Evolutionary conservation across 2,888 invertebrate species (phyloP), one percentile per base, ranked within the genome.

Genomic region (Hydroisotoma schaefferi): DNA sequence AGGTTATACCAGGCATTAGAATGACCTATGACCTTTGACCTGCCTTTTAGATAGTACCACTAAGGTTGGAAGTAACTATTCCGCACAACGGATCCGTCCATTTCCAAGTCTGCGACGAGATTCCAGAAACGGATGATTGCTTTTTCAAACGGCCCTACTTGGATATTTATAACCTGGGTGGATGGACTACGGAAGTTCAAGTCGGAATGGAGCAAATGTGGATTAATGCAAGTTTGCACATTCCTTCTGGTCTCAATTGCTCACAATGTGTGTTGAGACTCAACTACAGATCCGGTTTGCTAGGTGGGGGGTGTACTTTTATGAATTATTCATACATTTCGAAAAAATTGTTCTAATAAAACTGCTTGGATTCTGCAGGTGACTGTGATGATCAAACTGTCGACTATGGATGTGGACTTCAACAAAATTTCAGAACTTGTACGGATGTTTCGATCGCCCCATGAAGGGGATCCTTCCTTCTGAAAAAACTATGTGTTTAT

Each of bases 1-100:
- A n/a, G n/a, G n/a, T n/a, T n/a, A n/a, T n/a, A n/a, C n/a, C n/a
- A n/a, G n/a, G n/a, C n/a, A n/a, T n/a, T n/a, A n/a, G n/a, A n/a
- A n/a, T n/a, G n/a, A n/a, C n/a, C n/a, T n/a, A n/a, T n/a, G n/a
- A n/a, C n/a, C n/a, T n/a, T n/a, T n/a, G n/a, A n/a, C n/a, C n/a
- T n/a, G n/a, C n/a, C n/a, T n/a, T n/a, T n/a, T n/a, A n/a, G n/a
- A n/a, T n/a, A n/a, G n/a, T n/a, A n/a, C n/a, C n/a, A n/a, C n/a
- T n/a, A n/a, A n/a, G n/a, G n/a, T n/a, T n/a, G n/a, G 62, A 77
- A 59, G 70, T 77, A 29, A 76, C 76, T 12, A 75, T 76, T 49
- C 77, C 76, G 61, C 77, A 77, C 57, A 67, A 73, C 20, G 77
- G 77, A 5, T 76, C 73, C 61, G 75, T 77, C 25, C 76, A 76